phyloP scores from a whole-genome alignment of 2,797 vertebrate species.

The Varecia variegata region DNA sequence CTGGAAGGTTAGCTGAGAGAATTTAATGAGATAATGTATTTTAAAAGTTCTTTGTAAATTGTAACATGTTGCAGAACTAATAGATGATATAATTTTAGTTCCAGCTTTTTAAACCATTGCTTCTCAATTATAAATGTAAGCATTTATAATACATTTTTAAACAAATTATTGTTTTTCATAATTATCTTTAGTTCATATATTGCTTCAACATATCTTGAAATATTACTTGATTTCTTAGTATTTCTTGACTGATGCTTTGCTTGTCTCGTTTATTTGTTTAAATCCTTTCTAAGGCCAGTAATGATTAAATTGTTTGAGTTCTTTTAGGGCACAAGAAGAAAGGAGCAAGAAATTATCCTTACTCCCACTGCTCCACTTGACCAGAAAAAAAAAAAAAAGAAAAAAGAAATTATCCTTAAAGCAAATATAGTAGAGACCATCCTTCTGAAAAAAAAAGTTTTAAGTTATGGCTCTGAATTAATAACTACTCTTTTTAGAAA shows the following conservation, averaged over 20 bases:
- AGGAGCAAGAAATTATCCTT: neutral
- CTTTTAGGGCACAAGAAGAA: neutral
- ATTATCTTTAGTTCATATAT: neutral
- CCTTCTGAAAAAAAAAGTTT: neutral
- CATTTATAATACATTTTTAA: neutral
- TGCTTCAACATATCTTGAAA: neutral
- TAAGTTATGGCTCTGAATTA: neutral
- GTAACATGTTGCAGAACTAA: neutral
- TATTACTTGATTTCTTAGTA: conserved; percentile 10
- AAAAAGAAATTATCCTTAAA: neutral
- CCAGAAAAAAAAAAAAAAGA: too few relatives aligned
- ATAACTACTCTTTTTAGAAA: conserved; percentile 22
- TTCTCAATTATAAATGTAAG: conserved; percentile 20
- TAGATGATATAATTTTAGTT: neutral
- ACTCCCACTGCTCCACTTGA: too few relatives aligned
- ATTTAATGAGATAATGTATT: neutral
- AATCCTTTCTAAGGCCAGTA: neutral
- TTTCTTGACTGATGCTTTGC: neutral
- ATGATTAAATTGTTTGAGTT: conserved; percentile 25
- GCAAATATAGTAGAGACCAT: neutral
- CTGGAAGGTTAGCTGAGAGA: neutral
- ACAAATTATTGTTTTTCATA: neutral
- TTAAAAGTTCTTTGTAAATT: neutral
- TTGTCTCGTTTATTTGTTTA: conserved; percentile 5
- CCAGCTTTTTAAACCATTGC: conserved; percentile 17